phyloP scores from a whole-genome alignment of 2,888 invertebrate species.

The Clivina fossor region DNA sequence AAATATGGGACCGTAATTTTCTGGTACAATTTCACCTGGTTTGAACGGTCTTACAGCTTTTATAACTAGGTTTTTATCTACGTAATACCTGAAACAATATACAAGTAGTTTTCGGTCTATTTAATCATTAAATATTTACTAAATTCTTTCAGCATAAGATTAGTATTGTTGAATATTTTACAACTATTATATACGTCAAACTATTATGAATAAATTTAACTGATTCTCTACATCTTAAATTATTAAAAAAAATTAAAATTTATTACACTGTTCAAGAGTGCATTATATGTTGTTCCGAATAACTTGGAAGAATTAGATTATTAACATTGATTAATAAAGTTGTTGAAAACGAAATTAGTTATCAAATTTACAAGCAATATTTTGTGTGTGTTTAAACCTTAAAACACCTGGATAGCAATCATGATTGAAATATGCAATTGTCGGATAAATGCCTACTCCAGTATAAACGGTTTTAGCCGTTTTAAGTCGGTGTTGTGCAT shows the following conservation, averaged over 20 bases:
- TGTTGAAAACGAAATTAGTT: neutral
- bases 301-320: neutral
- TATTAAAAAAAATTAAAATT: too few species aligned
- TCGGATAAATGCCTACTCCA: constrained; percentile 74
- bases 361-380: neutral
- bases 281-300: too few species aligned
- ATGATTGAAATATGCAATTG: constrained; percentile 80
- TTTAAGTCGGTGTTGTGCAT: constrained; percentile 54
- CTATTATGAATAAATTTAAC: too few species aligned
- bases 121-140: too few species aligned
- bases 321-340: neutral
- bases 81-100: constrained; percentile 64
- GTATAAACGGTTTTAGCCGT: constrained; percentile 61
- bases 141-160: too few species aligned
- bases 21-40: constrained; percentile 69
- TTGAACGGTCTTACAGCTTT: constrained; percentile 66
- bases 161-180: too few species aligned
- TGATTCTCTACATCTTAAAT: too few species aligned
- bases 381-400: too few species aligned
- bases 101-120: too few species aligned
- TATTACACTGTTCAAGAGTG: too few species aligned
- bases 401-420: constrained; percentile 79
- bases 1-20: constrained; percentile 84
- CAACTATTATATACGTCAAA: too few species aligned
- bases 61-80: constrained; percentile 71